Evolutionary conservation across 2,113 vertebrate genomes (phyloP), one percentile per base, ranked within the genome.

Genomic region (Uria aalge): DNA sequence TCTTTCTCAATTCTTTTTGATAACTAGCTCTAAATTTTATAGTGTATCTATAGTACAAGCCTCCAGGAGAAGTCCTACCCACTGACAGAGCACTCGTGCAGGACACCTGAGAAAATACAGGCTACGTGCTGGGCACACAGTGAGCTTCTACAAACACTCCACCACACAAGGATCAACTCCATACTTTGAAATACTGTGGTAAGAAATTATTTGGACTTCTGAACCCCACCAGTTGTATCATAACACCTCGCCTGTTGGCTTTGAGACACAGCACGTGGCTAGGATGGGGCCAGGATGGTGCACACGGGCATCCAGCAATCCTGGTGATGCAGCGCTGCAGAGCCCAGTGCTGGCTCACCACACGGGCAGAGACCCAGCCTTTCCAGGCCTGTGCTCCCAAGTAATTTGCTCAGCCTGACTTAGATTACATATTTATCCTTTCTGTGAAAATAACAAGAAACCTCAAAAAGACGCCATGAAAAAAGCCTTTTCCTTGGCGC

Each of bases 291-390:
- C 26, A 45, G 81, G 59, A 77, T 0, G 2, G 36, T 23, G 23
- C 43, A 41, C 23, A 9, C 6, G 6, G 38, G 62, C 59, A 41
- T 6, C 5, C 36, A 23, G 41, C 0, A 5, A 45, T 21, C 18
- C 71, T 67, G 79, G 83, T n/a, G n/a, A 66, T 3, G 20, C 7
- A 27, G 5, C 0, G 0, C 52, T 53, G 38, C 3, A 24, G 41
- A 34, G 47, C 36, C 20, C 57, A 55, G 41, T 4, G 18, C 67
- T 52, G 80, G 34, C 41, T 69, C 52, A 1, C 5, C 4, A 27
- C 41, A 40, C 0, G 6, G 40, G 21, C 48, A 63, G 23, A 60
- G 43, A 89, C 21, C 23, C 79, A 85, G 29, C 41, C 53, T 72
- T 94, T 62, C 38, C 68, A 83, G 53, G 38, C 18, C 63, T 21